A percentile compares a stretch with the other conserved stretches of the same genome.
Evolutionary conservation across 2,797 vertebrate species (phyloP).

Genomic region (Gymnothorax javanicus): DNA sequence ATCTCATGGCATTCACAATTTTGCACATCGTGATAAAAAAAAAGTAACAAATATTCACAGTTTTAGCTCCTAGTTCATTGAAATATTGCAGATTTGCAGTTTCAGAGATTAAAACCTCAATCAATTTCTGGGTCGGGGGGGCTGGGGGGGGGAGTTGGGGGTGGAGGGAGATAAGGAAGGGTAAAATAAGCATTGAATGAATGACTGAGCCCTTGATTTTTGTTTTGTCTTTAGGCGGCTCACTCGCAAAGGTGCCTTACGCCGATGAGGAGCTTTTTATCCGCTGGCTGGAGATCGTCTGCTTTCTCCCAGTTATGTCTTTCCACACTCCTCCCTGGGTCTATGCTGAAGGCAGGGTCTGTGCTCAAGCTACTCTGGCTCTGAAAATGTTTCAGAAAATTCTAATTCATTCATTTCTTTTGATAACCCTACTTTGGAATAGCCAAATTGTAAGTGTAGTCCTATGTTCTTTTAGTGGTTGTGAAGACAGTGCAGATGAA

Average conservation of each 20-base stretch:
- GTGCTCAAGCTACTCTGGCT: conserved; percentile 29
- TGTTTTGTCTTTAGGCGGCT: conserved; percentile 74
- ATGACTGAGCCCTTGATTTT: not conserved
- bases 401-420: not conserved
- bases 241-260: conserved; percentile 65
- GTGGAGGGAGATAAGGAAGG: no score
- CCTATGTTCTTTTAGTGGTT: not conserved
- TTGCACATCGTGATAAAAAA: no score
- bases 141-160: no score
- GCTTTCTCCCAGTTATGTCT: conserved; percentile 86
- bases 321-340: conserved; percentile 86
- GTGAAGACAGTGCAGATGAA: no score
- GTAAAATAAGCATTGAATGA: no score
- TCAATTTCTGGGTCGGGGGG: no score
- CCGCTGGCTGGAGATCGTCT: conserved; percentile 85
- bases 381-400: not conserved
- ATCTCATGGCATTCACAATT: no score
- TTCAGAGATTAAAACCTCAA: no score
- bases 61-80: no score
- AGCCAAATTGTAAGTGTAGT: not conserved
- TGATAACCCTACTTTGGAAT: not conserved
- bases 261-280: conserved; percentile 84
- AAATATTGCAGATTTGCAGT: no score
- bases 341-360: conserved; percentile 79
- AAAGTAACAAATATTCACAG: no score